Base-by-base conservation (phyloP, 1,140 invertebrate species). In the Brachionus paranguensis region DNA sequence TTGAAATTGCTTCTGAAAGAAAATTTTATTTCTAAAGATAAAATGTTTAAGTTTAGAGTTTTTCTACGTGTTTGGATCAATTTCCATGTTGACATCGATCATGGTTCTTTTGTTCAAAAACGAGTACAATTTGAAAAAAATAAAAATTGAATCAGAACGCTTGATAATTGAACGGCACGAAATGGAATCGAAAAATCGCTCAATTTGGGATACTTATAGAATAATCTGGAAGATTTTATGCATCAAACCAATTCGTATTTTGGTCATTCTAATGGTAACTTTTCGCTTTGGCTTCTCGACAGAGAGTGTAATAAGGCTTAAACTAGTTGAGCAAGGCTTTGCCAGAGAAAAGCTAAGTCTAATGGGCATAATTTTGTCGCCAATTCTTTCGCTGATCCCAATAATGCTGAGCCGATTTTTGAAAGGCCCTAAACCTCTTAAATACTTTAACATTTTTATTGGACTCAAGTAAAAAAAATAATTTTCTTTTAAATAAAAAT, bases 271-370 rank as follows among this genome's bases (percentile, higher is more conserved):
- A 24, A 41, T 81, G 33, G 41, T 64, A 24, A 81, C 78, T 12
- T 64, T 64, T 81, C 20, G 53, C 8, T 43, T 81, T 60, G 78
- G 50, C 3, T 81, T 81, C 29, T 41, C 78, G 12, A 60, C 53
- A 5, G 64, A 68, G 14, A 37, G 37, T n/a, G 78, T 68, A 27
- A 33, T 81, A 11, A 12, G 33, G 11, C n/a, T 81, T 0, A 81
- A 68, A 81, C 33, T 81, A 10, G 78, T 81, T 4, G 78, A 81
- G 27, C 55, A 81, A 14, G 78, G 78, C 8, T 43, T 81, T 41
- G 50, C 78, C 2, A 60, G 78, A 64, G 78, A 81, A 45, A 81
- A 64, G 41, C n/a, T 81, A 1, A 81, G 78, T 68, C 14, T 81
- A 0, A 20, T 81, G 27, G 20, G 53, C 24, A 60, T 81, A 14